These are phyloP conservation scores for Tachyglossus aculeatus DNA, from an alignment of 2,797 vertebrate genomes.

Conservation along the genomic window DNA sequence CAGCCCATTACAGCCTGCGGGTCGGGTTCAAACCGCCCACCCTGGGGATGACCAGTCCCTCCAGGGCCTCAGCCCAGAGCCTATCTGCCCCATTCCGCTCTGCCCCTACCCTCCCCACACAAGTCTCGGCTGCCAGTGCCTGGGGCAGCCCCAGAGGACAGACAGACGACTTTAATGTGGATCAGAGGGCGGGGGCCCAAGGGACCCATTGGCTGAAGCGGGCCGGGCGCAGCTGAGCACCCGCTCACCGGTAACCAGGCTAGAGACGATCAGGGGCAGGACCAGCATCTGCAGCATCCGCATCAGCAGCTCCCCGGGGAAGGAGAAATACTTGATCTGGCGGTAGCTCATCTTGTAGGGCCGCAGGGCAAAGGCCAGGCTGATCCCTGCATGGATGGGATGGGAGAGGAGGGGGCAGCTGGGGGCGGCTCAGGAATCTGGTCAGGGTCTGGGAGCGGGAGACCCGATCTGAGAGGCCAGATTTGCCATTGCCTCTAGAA, in stretches of 20 bases:
- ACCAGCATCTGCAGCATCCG: constrained; percentile 97
- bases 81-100: not conserved
- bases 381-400: constrained; percentile 76
- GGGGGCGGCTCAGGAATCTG: too few species aligned
- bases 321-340: constrained; percentile 94
- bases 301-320: constrained; percentile 96
- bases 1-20: too few species aligned
- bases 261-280: constrained; percentile 93
- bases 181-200: not conserved
- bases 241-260: constrained; percentile 89
- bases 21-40: too few species aligned
- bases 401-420: not conserved
- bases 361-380: constrained; percentile 87
- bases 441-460: too few species aligned
- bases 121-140: too few species aligned
- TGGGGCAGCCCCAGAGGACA: not conserved
- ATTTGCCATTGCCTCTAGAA: too few species aligned
- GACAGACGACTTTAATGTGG: too few species aligned
- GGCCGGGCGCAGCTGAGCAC: not conserved
- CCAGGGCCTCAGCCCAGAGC: not conserved
- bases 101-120: not conserved
- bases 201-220: not conserved
- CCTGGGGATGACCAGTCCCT: too few species aligned
- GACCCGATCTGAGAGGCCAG: too few species aligned
- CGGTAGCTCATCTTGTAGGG: constrained; percentile 85